A percentile compares a stretch with the other conserved stretches of the same genome.
Evolutionary conservation across 1,140 invertebrate genomes (phyloP).

Genomic region (Ceratosolen fusciceps): DNA sequence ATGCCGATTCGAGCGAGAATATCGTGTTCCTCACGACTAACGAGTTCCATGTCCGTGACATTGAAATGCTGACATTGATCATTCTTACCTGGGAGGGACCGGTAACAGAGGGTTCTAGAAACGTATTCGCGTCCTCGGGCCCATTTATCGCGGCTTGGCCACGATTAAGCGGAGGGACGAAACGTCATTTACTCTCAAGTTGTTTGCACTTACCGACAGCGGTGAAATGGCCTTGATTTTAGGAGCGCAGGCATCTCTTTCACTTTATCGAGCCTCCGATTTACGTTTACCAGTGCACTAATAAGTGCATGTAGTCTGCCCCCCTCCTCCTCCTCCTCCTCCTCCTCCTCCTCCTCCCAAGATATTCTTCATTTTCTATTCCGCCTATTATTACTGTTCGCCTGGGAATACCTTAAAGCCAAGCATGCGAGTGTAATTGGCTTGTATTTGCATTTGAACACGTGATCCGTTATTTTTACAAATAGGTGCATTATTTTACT

Average conservation of each 20-base stretch:
- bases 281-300: neutral
- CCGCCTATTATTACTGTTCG: no score
- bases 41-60: neutral
- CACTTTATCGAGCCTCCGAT: slow-evolving; percentile 8
- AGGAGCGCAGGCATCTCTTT: neutral
- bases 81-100: neutral
- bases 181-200: neutral
- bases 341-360: no score
- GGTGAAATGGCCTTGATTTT: neutral
- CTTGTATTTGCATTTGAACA: no score
- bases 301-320: no score
- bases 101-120: neutral
- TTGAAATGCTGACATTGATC: neutral
- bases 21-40: neutral
- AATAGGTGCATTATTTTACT: no score
- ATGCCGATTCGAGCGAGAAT: neutral
- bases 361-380: no score
- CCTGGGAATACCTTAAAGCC: no score
- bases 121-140: no score
- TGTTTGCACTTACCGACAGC: no score
- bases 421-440: no score
- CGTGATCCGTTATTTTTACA: no score
- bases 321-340: no score
- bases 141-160: neutral
- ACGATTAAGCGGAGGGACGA: neutral